These are phyloP conservation scores for Solea solea DNA, from an alignment of 2,113 vertebrate genomes.

Conservation along the genomic window DNA sequence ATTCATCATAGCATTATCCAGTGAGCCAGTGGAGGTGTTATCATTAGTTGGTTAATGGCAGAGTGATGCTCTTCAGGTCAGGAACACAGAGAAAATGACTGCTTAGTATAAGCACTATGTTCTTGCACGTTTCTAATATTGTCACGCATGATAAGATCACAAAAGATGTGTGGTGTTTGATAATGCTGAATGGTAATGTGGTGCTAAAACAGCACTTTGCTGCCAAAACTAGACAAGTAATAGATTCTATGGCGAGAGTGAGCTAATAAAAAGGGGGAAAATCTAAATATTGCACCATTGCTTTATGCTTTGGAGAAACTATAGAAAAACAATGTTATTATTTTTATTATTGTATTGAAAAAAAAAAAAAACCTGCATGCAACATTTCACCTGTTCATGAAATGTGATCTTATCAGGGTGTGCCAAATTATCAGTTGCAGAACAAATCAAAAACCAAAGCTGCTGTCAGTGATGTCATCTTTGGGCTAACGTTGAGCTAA, in stretches of 20 bases:
- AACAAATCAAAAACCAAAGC: constrained; percentile 40
- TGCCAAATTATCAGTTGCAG: constrained; percentile 61
- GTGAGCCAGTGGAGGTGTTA: constrained; percentile 74
- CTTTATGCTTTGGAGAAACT: not conserved
- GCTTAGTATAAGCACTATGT: constrained; percentile 51
- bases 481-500: no score
- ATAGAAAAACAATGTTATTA: not conserved
- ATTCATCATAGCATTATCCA: constrained; percentile 76
- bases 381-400: constrained; percentile 65
- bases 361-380: constrained; percentile 22
- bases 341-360: constrained; percentile 9
- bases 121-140: constrained; percentile 65
- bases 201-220: constrained; percentile 16
- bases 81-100: constrained; percentile 60
- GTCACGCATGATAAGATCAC: constrained; percentile 82
- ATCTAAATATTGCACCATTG: not conserved
- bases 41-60: constrained; percentile 83
- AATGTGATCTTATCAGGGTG: constrained; percentile 83
- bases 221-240: no score
- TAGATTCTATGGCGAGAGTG: no score
- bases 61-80: constrained; percentile 70
- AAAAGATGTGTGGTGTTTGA: constrained; percentile 58
- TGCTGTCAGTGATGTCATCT: no score
- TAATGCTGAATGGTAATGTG: constrained; percentile 48
- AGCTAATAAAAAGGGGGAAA: not conserved